Percentiles rank a stretch among this genome's conserved stretches.
These are phyloP conservation scores for Tetropium fuscum DNA, from an alignment of 2,888 invertebrate species.

Conservation along the genomic window DNA sequence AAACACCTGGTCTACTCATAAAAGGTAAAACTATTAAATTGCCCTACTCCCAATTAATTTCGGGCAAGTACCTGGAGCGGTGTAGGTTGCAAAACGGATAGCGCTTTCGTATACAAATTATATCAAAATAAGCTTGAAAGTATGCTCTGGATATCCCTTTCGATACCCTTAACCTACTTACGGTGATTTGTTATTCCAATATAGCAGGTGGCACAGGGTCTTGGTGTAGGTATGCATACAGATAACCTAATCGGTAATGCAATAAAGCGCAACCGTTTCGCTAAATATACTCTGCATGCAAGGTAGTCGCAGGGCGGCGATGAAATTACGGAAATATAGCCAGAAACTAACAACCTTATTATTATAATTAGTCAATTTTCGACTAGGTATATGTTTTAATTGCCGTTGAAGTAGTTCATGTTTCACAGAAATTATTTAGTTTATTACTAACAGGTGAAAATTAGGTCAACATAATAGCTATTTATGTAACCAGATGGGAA, in stretches of 20 bases:
- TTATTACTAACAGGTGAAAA: too few species aligned
- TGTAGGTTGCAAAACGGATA: slow-evolving; percentile 24
- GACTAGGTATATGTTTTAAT: too few species aligned
- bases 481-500: too few species aligned
- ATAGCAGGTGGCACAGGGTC: slow-evolving; percentile 23
- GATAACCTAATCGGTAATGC: slow-evolving; percentile 34
- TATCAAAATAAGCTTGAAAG: slow-evolving; percentile 30
- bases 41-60: slow-evolving; percentile 12
- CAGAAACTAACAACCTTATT: too few species aligned
- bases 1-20: slow-evolving; percentile 12
- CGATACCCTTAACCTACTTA: slow-evolving; percentile 33
- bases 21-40: slow-evolving; percentile 12
- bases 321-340: too few species aligned
- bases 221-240: slow-evolving; percentile 33
- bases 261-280: slow-evolving; percentile 32
- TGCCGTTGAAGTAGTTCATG: too few species aligned
- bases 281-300: slow-evolving; percentile 26
- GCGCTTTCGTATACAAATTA: slow-evolving; percentile 28
- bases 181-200: slow-evolving; percentile 35
- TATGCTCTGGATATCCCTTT: slow-evolving; percentile 28
- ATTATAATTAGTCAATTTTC: too few species aligned
- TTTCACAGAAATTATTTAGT: too few species aligned
- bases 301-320: not conserved
- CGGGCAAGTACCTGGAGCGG: slow-evolving; percentile 2
- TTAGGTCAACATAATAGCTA: too few species aligned